Percentiles rank a stretch among this genome's conserved stretches.
phyloP scores from a whole-genome alignment of 1,140 invertebrate genomes.

The Steinernema feltiae region DNA sequence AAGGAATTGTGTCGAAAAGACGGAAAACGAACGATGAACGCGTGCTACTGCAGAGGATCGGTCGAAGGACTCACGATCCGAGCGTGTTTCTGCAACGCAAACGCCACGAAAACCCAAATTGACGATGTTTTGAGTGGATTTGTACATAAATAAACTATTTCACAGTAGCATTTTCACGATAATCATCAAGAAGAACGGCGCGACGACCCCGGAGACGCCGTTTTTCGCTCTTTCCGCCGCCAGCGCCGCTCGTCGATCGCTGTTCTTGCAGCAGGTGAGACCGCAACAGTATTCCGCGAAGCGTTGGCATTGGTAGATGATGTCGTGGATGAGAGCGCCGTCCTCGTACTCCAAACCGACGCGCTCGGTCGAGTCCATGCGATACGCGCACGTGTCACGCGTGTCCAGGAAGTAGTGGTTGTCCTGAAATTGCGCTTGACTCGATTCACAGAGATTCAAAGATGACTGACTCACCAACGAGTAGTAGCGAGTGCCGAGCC shows the following conservation, averaged over 20 bases:
- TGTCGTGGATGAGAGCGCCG: slow-evolving; percentile 44
- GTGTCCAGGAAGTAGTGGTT: slow-evolving; percentile 52
- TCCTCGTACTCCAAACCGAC: slow-evolving; percentile 51
- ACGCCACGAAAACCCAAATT: background rate
- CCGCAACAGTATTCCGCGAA: slow-evolving; percentile 57
- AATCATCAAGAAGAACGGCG: no score
- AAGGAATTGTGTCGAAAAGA: background rate
- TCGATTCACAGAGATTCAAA: slow-evolving; percentile 4
- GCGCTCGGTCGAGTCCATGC: slow-evolving; percentile 49
- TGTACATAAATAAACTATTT: background rate
- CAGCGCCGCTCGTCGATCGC: no score
- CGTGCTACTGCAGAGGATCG: slow-evolving; percentile 2
- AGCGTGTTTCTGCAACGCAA: background rate
- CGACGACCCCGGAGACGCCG: no score
- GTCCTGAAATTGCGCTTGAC: slow-evolving; percentile 45
- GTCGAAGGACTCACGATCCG: background rate
- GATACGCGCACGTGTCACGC: slow-evolving; percentile 52
- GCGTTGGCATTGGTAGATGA: slow-evolving; percentile 55
- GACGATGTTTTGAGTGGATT: slow-evolving; percentile 7
- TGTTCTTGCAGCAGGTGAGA: slow-evolving; percentile 49
- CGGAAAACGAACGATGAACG: slow-evolving; percentile 1
- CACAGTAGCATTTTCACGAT: no score
- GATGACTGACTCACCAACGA: slow-evolving; percentile 33
- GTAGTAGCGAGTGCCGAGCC: slow-evolving; percentile 55
- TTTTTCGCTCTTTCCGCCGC: background rate